These are phyloP conservation scores for Bolborhynchus lineola DNA, from an alignment of 2,113 vertebrate species.

Conservation along the genomic window DNA sequence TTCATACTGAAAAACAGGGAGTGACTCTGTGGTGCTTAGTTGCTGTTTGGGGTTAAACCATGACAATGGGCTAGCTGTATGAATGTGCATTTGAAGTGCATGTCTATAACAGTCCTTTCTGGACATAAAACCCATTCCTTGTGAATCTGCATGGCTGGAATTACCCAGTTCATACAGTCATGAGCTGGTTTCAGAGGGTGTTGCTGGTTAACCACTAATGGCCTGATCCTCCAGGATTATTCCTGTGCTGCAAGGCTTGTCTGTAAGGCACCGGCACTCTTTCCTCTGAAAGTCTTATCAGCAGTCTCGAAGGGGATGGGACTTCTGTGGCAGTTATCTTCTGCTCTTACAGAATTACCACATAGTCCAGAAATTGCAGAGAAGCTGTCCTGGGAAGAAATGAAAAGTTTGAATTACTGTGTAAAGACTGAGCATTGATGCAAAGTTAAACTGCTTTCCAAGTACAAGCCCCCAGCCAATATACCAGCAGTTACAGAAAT, in stretches of 20 bases:
- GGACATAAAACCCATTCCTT: neutral
- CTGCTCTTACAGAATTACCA: rapidly evolving
- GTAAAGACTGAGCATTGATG: neutral
- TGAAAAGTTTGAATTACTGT: neutral
- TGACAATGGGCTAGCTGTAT: rapidly evolving
- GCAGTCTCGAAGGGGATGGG: neutral
- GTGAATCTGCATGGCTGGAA: neutral
- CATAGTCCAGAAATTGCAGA: neutral
- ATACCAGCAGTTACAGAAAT: neutral
- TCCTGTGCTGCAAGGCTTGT: neutral
- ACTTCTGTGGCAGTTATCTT: neutral
- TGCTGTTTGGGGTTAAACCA: neutral
- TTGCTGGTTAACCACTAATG: neutral
- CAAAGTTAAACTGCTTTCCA: neutral
- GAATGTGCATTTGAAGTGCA: neutral
- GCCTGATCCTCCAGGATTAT: neutral
- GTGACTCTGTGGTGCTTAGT: neutral
- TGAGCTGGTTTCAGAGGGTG: neutral
- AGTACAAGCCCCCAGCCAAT: neutral
- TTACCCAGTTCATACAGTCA: neutral
- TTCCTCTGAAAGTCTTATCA: neutral
- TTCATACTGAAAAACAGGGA: neutral
- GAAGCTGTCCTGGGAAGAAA: neutral
- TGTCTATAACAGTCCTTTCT: neutral
- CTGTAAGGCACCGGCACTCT: neutral